Evolutionary conservation across 2,797 vertebrate species (phyloP), one percentile per base, ranked within the genome.

Genomic region (Luscinia luscinia): DNA sequence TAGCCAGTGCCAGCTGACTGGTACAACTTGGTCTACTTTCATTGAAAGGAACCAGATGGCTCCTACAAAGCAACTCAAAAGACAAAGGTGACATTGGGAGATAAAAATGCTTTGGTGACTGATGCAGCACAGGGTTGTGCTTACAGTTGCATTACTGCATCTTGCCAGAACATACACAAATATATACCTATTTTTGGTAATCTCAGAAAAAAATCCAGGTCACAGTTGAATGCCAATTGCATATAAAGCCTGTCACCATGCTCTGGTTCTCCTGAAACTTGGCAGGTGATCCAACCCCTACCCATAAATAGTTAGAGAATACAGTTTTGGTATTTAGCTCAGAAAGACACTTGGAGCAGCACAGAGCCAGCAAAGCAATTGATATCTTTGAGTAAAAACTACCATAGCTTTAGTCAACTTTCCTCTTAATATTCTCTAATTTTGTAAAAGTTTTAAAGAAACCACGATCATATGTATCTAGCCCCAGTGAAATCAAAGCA

Each of bases 381-480:
- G 45, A 49, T 6, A 26, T 6, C 6, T 84, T n/a, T 54, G 28
- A 54, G 15, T 61, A 21, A 43, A 90, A 94, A 15, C 16, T 57
- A 59, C 5, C 5, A 36, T 12, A 36, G 15, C 7, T 91, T 74
- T 90, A 52, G 18, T 68, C 7, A 82, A 1, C 16, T 79, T 84
- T 93, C 38, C 6, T 62, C 26, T 38, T 77, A 70, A 23, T 23
- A 69, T 23, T 15, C 8, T 66, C 15, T 68, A 26, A 32, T 62
- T 79, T 80, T n/a, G 2, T 64, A 72, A 61, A 83, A 84, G 2
- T 14, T 78, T 75, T 68, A 26, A 49, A 64, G 48, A 57, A 24
- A 0, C 2, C 22, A 49, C 0, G 2, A 14, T 48, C 18, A 30
- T 19, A 26, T 4, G 8, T 68, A 28, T 15, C 9, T 72, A 75